phyloP scores from a whole-genome alignment of 2,113 vertebrate species.

The Uria aalge region DNA sequence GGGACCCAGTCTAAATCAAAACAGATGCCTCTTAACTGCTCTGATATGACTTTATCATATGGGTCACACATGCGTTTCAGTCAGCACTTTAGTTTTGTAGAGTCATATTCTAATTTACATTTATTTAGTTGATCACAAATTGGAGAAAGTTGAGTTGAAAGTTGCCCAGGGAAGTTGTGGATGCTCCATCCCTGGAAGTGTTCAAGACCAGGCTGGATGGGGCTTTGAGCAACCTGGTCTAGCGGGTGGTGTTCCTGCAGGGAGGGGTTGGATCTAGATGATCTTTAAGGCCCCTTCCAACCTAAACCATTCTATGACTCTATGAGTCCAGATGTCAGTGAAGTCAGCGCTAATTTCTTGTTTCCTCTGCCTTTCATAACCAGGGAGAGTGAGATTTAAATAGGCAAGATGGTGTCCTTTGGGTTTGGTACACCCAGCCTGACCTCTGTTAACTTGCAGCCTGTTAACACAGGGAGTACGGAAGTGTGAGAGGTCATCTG shows the following conservation, averaged over 20 bases:
- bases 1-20: neutral
- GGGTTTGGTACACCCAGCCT: neutral
- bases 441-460: neutral
- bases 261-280: neutral
- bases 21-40: neutral
- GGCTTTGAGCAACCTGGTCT: neutral
- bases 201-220: neutral
- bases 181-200: neutral
- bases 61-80: rapidly evolving
- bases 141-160: neutral
- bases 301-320: neutral
- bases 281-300: neutral
- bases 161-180: neutral
- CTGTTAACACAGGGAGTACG: neutral
- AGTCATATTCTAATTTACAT: neutral
- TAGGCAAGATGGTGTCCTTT: neutral
- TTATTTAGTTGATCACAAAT: neutral
- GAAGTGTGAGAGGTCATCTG: neutral
- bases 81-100: neutral
- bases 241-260: neutral
- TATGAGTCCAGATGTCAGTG: neutral
- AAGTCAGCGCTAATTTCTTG: neutral
- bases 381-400: neutral
- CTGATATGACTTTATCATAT: neutral
- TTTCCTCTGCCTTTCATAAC: neutral